Evolutionary conservation across 2,797 vertebrate genomes (phyloP).

Genomic region (Acanthiza pusilla): DNA sequence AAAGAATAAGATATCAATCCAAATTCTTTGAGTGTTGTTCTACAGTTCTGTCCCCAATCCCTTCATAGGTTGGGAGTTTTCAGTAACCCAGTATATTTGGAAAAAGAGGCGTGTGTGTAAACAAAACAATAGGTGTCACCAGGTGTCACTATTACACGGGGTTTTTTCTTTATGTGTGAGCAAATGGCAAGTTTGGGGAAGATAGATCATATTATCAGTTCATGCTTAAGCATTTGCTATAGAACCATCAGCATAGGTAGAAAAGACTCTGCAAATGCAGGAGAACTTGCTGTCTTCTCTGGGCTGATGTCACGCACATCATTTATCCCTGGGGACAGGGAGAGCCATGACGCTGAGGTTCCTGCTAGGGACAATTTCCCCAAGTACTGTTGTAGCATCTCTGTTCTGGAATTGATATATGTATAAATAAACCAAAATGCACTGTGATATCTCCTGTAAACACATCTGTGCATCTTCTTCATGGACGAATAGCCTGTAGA

Average conservation of each 20-base stretch:
- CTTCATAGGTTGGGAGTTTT: neutral
- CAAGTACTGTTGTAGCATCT: neutral
- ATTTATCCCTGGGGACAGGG: neutral
- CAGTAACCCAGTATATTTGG: neutral
- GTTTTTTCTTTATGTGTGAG: neutral
- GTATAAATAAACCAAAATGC: neutral
- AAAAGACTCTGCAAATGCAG: neutral
- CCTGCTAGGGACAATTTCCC: neutral
- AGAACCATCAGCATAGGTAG: neutral
- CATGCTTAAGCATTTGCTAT: neutral
- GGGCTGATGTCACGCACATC: neutral
- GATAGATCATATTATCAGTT: neutral
- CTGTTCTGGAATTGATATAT: neutral
- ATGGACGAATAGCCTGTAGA: neutral
- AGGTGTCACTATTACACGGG: constrained; percentile 50
- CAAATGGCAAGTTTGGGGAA: constrained; percentile 1
- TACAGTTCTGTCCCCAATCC: neutral
- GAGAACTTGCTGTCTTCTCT: neutral
- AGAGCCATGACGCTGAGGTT: neutral
- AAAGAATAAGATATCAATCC: neutral
- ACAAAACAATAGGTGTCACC: constrained; percentile 41
- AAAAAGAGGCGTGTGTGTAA: neutral
- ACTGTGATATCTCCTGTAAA: neutral
- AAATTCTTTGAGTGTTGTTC: neutral
- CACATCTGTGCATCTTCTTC: neutral